These are phyloP conservation scores for Holothuria glaberrima DNA, from an alignment of 35 echinoderm and acorn worm genomes.

Conservation along the genomic window DNA sequence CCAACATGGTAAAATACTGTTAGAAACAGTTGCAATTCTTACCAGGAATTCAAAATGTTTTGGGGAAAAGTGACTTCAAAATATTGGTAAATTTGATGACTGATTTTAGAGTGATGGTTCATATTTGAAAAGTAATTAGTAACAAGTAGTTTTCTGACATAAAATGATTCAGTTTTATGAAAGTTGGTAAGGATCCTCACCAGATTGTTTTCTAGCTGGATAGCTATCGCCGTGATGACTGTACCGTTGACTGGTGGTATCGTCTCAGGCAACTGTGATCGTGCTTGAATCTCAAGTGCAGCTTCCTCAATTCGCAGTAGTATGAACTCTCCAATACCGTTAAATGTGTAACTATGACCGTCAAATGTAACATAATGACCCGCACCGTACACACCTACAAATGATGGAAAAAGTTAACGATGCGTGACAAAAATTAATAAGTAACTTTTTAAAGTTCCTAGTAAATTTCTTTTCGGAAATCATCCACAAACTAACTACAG, in stretches of 20 bases:
- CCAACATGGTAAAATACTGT: too few relatives aligned
- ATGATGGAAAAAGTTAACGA: neutral
- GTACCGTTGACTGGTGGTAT: neutral
- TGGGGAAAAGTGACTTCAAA: too few relatives aligned
- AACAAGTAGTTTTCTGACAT: too few relatives aligned
- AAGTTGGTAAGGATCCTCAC: neutral
- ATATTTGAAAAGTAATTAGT: neutral
- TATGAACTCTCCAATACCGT: conserved; percentile 31
- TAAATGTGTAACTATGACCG: conserved; percentile 20
- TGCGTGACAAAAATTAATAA: too few relatives aligned
- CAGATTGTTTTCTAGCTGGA: neutral
- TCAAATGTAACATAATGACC: conserved; percentile 27
- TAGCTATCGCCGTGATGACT: neutral
- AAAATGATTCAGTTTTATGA: too few relatives aligned
- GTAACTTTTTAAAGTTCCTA: too few relatives aligned
- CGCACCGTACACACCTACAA: conserved; percentile 13
- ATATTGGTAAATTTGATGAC: too few relatives aligned
- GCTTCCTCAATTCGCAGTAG: conserved; percentile 26
- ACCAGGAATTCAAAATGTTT: too few relatives aligned
- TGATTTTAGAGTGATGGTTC: too few relatives aligned
- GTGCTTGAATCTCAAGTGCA: neutral
- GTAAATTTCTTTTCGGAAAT: too few relatives aligned
- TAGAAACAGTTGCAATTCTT: too few relatives aligned
- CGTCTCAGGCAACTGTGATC: neutral
- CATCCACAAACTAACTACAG: too few relatives aligned